Base-by-base conservation (phyloP, 2,888 invertebrate species). In the Stenolophus ochropezus region DNA sequence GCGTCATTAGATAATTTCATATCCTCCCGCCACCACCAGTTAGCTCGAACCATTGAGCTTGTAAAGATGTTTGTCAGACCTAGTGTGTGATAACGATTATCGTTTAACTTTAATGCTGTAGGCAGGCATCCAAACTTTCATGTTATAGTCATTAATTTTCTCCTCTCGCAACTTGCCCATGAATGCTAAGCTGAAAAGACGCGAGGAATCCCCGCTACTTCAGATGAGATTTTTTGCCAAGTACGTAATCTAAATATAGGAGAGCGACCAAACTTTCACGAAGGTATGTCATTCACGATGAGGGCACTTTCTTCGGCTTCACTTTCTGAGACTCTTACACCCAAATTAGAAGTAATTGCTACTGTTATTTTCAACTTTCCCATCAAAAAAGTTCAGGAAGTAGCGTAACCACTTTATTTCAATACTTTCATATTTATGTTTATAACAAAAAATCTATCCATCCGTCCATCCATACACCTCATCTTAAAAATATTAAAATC, bases 31-130 rank as follows among this genome's bases (percentile, higher is more conserved):
- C n/a, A n/a, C 47, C 76, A 56, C 58, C 76, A 76, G 76, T 76
- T 76, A 76, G 23, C 76, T 76, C 76, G 76, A 76, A 76, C 76
- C 76, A 76, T 76, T 76, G 76, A 76, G 76, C 56, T 76, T 56
- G 56, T 56, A 56, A 79, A 79, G 79, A 79, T 79, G 79, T 69
- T 79, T 71, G 79, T 79, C 79, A 79, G 79, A 51, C 27, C 20
- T 79, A 79, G 69, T 79, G 79, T 79, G 79, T 79, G 79, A 79
- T 79, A 79, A 79, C 69, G 79, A 79, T 79, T 79, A 79, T 69
- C 79, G 51, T 79, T 79, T 79, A 53, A 79, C 69, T 79, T 79
- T 25, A 79, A 79, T 51, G 69, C 16, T 79, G 69, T 79, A 79
- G 79, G 79, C 79, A 71, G 53, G 25, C 79, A 53, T 79, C 79